Conservation (phyloP, 2,113 vertebrate genomes). For the Lagopus muta region DNA sequence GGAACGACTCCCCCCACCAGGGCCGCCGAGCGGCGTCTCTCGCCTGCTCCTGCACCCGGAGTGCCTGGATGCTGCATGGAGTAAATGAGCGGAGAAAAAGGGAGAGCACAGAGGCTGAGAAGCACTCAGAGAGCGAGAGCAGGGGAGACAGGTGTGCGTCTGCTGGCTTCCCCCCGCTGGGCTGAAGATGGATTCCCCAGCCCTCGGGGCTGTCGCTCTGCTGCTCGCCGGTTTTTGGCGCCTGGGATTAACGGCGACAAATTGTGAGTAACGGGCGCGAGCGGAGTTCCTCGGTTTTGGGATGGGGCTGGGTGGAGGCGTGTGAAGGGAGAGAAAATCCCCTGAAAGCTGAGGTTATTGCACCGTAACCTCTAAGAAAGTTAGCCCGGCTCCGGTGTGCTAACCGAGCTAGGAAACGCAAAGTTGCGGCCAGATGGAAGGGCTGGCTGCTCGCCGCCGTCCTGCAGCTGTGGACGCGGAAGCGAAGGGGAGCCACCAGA, state of each 20-base stretch:
- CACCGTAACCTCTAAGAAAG: background rate
- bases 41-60: background rate
- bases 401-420: background rate
- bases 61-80: conserved; percentile 56
- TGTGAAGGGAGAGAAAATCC: background rate
- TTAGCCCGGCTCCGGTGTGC: background rate
- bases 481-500: background rate
- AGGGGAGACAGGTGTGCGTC: background rate
- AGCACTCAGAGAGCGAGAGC: conserved; percentile 41
- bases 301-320: background rate
- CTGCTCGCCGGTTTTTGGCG: conserved; percentile 70
- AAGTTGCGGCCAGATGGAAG: background rate
- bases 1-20: background rate
- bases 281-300: background rate
- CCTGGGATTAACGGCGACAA: conserved; percentile 75
- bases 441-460: background rate
- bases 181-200: conserved; percentile 72
- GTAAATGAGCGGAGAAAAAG: conserved; percentile 41
- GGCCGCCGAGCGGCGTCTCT: background rate
- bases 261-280: conserved; percentile 74
- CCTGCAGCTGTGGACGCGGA: background rate
- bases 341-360: background rate
- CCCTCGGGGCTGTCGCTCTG: conserved; percentile 57
- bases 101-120: background rate
- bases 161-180: conserved; percentile 16